These are phyloP conservation scores for Tenodera sinensis DNA, from an alignment of 2,888 invertebrate genomes.

Conservation along the genomic window DNA sequence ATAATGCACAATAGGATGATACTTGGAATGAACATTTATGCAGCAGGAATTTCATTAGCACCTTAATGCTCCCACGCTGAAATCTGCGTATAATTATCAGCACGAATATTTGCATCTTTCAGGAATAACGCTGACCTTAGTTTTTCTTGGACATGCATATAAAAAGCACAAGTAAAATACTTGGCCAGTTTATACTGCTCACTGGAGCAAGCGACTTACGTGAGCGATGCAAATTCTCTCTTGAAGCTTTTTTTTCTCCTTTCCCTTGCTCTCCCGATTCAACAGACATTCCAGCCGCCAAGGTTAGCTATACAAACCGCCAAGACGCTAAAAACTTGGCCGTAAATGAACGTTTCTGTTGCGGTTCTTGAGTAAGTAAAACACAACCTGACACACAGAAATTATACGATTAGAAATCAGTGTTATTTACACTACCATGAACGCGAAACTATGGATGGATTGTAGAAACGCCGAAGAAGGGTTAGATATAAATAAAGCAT, in stretches of 20 bases:
- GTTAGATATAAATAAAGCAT: no score
- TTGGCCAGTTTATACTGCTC: background rate
- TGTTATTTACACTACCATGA: no score
- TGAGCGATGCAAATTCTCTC: background rate
- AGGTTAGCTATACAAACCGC: background rate
- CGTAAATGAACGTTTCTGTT: background rate
- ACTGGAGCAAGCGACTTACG: background rate
- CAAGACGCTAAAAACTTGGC: background rate
- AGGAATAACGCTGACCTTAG: background rate
- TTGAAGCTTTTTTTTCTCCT: background rate
- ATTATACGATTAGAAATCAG: background rate
- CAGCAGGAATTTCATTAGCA: no score
- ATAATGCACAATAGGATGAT: no score
- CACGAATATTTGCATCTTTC: background rate
- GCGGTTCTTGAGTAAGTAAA: background rate
- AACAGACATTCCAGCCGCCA: background rate
- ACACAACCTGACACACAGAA: background rate
- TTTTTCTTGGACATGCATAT: background rate
- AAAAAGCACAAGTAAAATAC: background rate
- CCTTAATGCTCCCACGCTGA: background rate
- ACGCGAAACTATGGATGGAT: no score
- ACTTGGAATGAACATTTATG: no score
- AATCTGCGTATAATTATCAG: background rate
- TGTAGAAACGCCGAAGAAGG: no score
- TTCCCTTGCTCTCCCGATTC: background rate